Percentiles rank a stretch among this genome's conserved stretches.
Evolutionary conservation across 2,797 vertebrate species (phyloP).

Genomic region (Tympanoctomys barrerae): DNA sequence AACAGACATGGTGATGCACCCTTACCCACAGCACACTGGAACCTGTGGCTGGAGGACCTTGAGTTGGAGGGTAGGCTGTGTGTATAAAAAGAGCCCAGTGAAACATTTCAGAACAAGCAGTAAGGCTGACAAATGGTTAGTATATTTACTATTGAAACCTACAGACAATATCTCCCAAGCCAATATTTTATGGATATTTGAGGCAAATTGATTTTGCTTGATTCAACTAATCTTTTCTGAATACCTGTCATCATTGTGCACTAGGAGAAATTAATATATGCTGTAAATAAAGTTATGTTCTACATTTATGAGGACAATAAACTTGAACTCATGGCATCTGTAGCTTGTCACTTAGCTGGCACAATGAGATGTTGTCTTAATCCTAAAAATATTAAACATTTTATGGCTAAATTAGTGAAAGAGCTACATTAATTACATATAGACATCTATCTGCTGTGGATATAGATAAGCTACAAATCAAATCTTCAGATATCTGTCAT

Average conservation of each 20-base stretch:
- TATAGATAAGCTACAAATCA: neutral
- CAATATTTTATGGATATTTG: neutral
- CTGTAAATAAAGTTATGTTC: neutral
- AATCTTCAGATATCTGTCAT: neutral
- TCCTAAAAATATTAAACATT: neutral
- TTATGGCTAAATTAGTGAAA: neutral
- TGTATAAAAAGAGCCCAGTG: neutral
- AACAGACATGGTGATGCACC: neutral
- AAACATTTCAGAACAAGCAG: neutral
- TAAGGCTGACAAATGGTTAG: neutral
- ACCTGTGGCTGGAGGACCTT: neutral
- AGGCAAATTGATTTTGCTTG: neutral
- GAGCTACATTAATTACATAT: neutral
- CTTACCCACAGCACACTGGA: neutral
- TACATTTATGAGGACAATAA: neutral
- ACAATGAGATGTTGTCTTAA: neutral
- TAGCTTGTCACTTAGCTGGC: neutral
- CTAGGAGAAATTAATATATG: neutral
- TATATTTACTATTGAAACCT: neutral
- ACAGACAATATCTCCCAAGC: neutral
- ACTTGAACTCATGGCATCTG: neutral
- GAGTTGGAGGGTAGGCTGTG: neutral
- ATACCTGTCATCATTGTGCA: neutral
- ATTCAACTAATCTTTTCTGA: neutral
- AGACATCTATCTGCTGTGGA: neutral